These are phyloP conservation scores for Falco concolor DNA, from an alignment of 2,797 vertebrate genomes.

Conservation along the genomic window DNA sequence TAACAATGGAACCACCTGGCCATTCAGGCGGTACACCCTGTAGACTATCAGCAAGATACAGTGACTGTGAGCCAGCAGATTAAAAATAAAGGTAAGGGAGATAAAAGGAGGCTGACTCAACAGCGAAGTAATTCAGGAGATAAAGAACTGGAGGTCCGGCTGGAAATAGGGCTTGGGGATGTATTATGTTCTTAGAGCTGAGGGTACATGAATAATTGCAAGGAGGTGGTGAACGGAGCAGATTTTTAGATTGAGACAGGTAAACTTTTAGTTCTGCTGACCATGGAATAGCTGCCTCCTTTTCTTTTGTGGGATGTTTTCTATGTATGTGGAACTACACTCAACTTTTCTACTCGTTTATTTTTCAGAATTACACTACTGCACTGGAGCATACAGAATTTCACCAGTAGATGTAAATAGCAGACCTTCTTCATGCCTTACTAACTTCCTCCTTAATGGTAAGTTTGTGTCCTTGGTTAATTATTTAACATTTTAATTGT, in stretches of 20 bases:
- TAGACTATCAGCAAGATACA: not conserved
- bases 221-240: not conserved
- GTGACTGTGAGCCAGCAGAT: not conserved
- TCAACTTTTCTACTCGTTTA: not conserved
- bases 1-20: accelerated
- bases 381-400: conserved; percentile 95
- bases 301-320: not conserved
- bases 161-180: not conserved
- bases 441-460: conserved; percentile 98
- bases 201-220: not conserved
- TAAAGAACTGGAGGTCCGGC: not conserved
- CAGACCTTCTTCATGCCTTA: conserved; percentile 95
- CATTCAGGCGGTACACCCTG: not conserved
- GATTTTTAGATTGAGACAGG: not conserved
- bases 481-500: not conserved
- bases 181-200: not conserved
- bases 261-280: not conserved
- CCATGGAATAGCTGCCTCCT: not conserved
- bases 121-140: not conserved
- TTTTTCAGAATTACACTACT: conserved; percentile 92
- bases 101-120: not conserved
- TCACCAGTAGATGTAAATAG: conserved; percentile 98
- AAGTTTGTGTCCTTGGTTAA: conserved; percentile 24
- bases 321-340: not conserved
- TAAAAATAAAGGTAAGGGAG: not conserved